These are phyloP conservation scores for Aradophagus sp. DNA, from an alignment of 1,140 invertebrate genomes.

Conservation along the genomic window DNA sequence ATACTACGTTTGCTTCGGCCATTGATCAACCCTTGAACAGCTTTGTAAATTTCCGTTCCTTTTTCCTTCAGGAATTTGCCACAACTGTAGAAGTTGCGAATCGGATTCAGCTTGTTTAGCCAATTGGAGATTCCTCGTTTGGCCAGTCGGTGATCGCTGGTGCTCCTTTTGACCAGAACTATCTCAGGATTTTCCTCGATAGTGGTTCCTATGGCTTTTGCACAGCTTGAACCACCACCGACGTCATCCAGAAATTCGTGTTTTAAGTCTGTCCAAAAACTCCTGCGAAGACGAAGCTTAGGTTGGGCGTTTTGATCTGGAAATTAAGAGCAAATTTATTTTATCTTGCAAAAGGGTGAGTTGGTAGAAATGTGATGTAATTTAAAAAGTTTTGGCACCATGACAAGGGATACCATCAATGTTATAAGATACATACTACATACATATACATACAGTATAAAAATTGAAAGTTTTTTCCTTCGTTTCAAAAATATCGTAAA, in stretches of 20 bases:
- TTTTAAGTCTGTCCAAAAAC: no score
- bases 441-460: no score
- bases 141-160: background rate
- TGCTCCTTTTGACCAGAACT: slow-evolving; percentile 11
- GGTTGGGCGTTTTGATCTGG: no score
- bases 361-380: no score
- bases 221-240: slow-evolving; percentile 15
- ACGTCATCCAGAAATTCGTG: slow-evolving; percentile 10
- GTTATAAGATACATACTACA: no score
- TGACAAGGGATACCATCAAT: no score
- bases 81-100: slow-evolving; percentile 21
- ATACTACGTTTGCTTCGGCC: background rate
- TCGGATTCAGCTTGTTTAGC: slow-evolving; percentile 9
- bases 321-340: no score
- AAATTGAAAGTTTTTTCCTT: no score
- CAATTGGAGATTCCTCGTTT: slow-evolving; percentile 6
- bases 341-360: no score
- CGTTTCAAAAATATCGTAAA: no score
- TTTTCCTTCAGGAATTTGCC: slow-evolving; percentile 22
- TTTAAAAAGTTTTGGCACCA: no score
- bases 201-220: background rate
- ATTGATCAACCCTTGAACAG: background rate
- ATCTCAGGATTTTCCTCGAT: slow-evolving; percentile 18
- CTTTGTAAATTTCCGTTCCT: slow-evolving; percentile 8
- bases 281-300: no score